A percentile compares a stretch with the other conserved stretches of the same genome.
phyloP scores from a whole-genome alignment of 1,140 invertebrate species.

The Palaemon carinicauda region DNA sequence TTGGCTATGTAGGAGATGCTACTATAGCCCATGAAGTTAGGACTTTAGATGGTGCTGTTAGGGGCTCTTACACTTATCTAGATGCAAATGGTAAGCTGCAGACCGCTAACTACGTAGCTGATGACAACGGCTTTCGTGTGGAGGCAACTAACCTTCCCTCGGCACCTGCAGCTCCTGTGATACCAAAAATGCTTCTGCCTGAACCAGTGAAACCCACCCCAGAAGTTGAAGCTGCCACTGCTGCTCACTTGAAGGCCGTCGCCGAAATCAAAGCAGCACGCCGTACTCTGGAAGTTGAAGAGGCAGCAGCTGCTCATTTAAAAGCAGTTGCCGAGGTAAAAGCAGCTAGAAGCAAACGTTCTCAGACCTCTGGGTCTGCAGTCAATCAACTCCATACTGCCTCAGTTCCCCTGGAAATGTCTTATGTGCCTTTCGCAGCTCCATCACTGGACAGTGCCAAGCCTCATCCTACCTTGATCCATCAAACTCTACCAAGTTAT shows the following conservation, averaged over 20 bases:
- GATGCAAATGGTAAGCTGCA: conserved; percentile 60
- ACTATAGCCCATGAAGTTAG: conserved; percentile 58
- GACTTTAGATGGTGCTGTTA: conserved; percentile 55
- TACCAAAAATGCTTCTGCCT: not conserved
- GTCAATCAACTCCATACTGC: not conserved
- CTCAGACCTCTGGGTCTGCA: not conserved
- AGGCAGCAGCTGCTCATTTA: conserved; percentile 62
- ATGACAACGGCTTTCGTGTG: conserved; percentile 54
- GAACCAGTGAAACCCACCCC: conserved; percentile 59
- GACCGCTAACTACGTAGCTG: conserved; percentile 59
- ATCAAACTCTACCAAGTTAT: not conserved
- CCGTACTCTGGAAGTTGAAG: conserved; percentile 61
- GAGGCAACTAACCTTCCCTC: conserved; percentile 54
- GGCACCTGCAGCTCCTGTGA: not conserved
- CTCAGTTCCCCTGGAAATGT: not conserved
- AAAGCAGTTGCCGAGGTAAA: conserved; percentile 59
- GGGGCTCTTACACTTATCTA: conserved; percentile 59
- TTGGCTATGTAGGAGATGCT: conserved; percentile 68
- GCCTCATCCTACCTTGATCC: not conserved
- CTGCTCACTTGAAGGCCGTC: conserved; percentile 60
- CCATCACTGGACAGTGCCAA: not conserved
- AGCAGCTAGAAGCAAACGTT: not conserved
- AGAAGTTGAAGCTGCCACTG: conserved; percentile 62
- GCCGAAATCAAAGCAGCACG: conserved; percentile 57
- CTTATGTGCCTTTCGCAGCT: not conserved